Conservation (phyloP, 1,140 invertebrate genomes). For the Drosophila busckii region DNA sequence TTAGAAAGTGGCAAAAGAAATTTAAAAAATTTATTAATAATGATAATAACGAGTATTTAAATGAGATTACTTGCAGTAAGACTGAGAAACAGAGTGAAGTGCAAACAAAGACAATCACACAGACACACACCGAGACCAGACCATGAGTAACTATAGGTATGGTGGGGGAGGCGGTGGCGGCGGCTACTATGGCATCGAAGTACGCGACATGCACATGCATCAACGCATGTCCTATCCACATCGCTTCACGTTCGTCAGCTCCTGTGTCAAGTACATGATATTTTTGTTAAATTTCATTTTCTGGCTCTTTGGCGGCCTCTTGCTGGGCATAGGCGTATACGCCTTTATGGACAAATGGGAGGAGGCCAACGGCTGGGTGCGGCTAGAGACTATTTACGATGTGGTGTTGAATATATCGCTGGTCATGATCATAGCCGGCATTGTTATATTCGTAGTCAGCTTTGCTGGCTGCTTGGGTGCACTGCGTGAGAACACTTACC, state of each 20-base stretch:
- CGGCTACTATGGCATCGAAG: slow-evolving; percentile 54
- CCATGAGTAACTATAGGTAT: slow-evolving; percentile 57
- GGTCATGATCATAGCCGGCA: slow-evolving; percentile 91
- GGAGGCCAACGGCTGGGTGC: slow-evolving; percentile 84
- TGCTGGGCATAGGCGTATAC: slow-evolving; percentile 93
- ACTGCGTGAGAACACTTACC: slow-evolving; percentile 94
- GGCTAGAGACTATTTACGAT: slow-evolving; percentile 92
- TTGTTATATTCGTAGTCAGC: slow-evolving; percentile 89
- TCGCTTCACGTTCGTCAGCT: slow-evolving; percentile 82
- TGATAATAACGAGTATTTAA: too few relatives aligned
- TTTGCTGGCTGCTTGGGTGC: slow-evolving; percentile 95
- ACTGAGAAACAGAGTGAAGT: too few relatives aligned
- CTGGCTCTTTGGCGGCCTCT: slow-evolving; percentile 90
- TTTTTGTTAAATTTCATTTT: slow-evolving; percentile 95
- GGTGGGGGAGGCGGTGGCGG: slow-evolving; percentile 13
- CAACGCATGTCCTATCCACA: slow-evolving; percentile 57
- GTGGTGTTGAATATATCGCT: slow-evolving; percentile 94
- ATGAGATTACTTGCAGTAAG: too few relatives aligned
- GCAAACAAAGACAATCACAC: background rate
- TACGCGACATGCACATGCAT: slow-evolving; percentile 80
- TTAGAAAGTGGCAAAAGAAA: too few relatives aligned
- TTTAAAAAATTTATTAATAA: too few relatives aligned
- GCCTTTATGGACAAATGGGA: slow-evolving; percentile 95
- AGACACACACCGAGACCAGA: too few relatives aligned
- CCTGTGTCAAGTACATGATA: slow-evolving; percentile 95